phyloP scores from a whole-genome alignment of 2,888 invertebrate species.

The Leptinotarsa haldemani region DNA sequence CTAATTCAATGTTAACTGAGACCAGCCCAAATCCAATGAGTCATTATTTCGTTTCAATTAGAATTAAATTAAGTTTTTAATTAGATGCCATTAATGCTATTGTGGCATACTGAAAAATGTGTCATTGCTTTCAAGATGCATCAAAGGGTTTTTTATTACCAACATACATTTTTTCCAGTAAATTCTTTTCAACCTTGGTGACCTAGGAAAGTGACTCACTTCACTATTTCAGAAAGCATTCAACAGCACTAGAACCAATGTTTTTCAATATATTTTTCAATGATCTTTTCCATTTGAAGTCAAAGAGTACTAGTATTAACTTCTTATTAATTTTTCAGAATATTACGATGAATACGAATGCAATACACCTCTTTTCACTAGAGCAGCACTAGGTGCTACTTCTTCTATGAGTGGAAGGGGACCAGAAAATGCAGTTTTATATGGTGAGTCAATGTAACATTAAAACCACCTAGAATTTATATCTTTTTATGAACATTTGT shows the following conservation, averaged over 20 bases:
- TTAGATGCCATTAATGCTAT: neutral
- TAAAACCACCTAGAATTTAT: too few relatives aligned
- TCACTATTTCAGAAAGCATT: too few relatives aligned
- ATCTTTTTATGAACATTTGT: constrained; percentile 7
- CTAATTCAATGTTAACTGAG: neutral
- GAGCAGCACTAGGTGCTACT: constrained; percentile 81
- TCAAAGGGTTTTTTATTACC: too few relatives aligned
- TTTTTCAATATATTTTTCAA: too few relatives aligned
- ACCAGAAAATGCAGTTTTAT: constrained; percentile 85
- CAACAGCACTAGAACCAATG: too few relatives aligned
- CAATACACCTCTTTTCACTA: constrained; percentile 81
- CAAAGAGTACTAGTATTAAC: neutral
- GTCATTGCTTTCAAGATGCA: neutral
- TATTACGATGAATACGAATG: constrained; percentile 80
- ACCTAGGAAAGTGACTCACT: too few relatives aligned
- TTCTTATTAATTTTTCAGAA: constrained; percentile 52
- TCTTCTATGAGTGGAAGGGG: constrained; percentile 84
- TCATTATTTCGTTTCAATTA: constrained; percentile 19
- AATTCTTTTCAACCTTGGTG: too few relatives aligned
- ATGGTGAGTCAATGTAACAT: constrained; percentile 73
- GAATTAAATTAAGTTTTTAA: neutral
- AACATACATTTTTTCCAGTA: too few relatives aligned
- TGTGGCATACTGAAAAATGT: neutral
- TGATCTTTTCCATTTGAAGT: too few relatives aligned
- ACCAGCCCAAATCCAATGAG: constrained; percentile 19